phyloP scores from a whole-genome alignment of 2,888 invertebrate species.

The Bimastos eiseni region DNA sequence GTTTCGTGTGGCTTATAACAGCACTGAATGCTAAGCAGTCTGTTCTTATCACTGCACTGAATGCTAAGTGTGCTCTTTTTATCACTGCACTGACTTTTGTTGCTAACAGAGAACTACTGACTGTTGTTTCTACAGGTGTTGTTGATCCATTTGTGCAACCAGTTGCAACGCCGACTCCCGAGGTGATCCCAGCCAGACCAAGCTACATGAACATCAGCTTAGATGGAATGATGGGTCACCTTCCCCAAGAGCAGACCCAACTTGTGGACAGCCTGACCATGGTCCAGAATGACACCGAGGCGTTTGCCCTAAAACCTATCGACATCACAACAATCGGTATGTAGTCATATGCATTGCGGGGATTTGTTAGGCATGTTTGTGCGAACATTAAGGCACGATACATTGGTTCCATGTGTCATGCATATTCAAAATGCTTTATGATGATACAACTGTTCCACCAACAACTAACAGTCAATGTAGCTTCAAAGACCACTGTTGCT shows the following conservation, averaged over 20 bases:
- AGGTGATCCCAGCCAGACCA: not conserved
- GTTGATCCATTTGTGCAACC: constrained; percentile 17
- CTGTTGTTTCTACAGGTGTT: constrained; percentile 7
- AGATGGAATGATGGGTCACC: not conserved
- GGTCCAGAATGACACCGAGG: constrained; percentile 85
- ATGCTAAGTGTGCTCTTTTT: not conserved
- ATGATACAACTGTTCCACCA: no score
- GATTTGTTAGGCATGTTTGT: no score
- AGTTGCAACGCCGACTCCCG: not conserved
- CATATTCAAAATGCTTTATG: no score
- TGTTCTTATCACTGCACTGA: no score
- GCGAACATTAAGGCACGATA: not conserved
- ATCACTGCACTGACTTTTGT: not conserved
- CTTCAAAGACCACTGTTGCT: no score
- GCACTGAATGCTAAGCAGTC: no score
- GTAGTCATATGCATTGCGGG: not conserved
- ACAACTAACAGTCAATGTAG: no score
- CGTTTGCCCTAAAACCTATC: constrained; percentile 92
- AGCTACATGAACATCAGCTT: not conserved
- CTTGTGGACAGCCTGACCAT: constrained; percentile 68
- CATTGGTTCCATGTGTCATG: no score
- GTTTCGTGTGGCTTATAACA: not conserved
- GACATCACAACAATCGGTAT: constrained; percentile 79
- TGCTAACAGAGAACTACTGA: no score
- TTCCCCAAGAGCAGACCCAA: not conserved